Base-by-base conservation (phyloP, 2,888 invertebrate genomes). In the Heteromyza rotundicornis region DNA sequence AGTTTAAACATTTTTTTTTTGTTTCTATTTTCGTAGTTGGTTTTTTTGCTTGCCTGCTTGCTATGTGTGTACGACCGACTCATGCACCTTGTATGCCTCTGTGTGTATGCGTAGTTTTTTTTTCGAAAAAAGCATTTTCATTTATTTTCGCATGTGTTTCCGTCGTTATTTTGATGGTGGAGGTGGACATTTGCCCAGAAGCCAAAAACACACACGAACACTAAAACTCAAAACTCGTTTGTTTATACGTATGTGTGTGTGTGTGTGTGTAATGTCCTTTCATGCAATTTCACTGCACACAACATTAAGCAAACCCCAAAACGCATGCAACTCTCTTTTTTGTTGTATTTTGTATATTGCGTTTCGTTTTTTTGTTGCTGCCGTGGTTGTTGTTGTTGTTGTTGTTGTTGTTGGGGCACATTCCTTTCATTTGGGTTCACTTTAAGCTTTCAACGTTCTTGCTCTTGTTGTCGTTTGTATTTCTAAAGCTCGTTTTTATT, bases 1-100 rank as follows among this genome's bases (percentile, higher is more conserved):
- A 47, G n/a, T 17, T 47, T 19, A 5, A 76, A 75, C 76, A 74
- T 74, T 76, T 76, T 75, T 74, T 70, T 72, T 76, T 70, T 64
- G 64, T 64, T 72, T 76, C 76, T 74, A 73, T 70, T 76, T 73
- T 73, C 62, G 58, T 3, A 2, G 19, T 47, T 47, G 17, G 17
- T 20, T 47, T 23, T 47, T 32, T 14, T 19, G 27, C 32, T 40
- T 36, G n/a, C 2, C 1, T 54, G 20, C n/a, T 22, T 44, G 44
- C 16, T 23, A 22, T 35, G 12, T 53, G 53, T 35, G 27, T 19
- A 19, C 19, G 17, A 52, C n/a, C 19, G 20, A 16, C 20, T 49
- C n/a, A n/a, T n/a, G n/a, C n/a, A n/a, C n/a, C n/a, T n/a, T 47
- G 47, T 14, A 20, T 40, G 51, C 51, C 16, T 24, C 14, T 24